These are phyloP conservation scores for Lepidonotus clava DNA, from an alignment of 2,888 invertebrate species.

Conservation along the genomic window DNA sequence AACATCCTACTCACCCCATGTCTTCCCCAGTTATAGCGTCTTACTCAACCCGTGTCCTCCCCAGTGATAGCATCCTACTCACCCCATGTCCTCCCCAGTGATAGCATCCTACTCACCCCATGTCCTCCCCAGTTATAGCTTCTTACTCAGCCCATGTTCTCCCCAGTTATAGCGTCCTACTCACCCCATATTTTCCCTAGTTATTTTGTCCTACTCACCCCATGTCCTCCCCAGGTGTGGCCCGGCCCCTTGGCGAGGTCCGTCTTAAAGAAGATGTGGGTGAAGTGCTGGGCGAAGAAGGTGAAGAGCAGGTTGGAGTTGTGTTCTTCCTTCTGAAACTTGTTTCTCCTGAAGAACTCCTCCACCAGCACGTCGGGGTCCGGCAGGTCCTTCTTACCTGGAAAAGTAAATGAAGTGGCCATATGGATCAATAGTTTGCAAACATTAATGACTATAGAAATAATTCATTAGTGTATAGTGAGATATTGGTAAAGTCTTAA, in stretches of 20 bases:
- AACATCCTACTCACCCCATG: too few relatives aligned
- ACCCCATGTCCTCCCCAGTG: too few relatives aligned
- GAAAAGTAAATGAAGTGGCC: background rate
- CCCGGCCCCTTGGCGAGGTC: conserved; percentile 77
- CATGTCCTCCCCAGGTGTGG: conserved; percentile 79
- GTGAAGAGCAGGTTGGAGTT: conserved; percentile 79
- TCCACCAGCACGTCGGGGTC: conserved; percentile 73
- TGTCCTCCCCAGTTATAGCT: too few relatives aligned
- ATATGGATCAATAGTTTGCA: too few relatives aligned
- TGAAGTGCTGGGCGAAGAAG: conserved; percentile 81
- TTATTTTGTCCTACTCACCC: conserved; percentile 71
- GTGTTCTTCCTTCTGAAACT: conserved; percentile 79
- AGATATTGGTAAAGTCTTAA: too few relatives aligned
- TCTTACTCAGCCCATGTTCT: background rate
- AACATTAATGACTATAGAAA: too few relatives aligned
- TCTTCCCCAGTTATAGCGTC: too few relatives aligned
- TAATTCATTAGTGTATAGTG: too few relatives aligned
- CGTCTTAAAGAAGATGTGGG: conserved; percentile 81
- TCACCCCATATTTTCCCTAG: background rate
- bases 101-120: too few relatives aligned
- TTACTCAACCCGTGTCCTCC: too few relatives aligned
- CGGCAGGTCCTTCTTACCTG: conserved; percentile 29
- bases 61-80: too few relatives aligned
- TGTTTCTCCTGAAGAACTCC: conserved; percentile 75
- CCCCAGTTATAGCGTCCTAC: background rate